Conservation (phyloP, 2,113 vertebrate genomes). For the Cyanistes caeruleus region DNA sequence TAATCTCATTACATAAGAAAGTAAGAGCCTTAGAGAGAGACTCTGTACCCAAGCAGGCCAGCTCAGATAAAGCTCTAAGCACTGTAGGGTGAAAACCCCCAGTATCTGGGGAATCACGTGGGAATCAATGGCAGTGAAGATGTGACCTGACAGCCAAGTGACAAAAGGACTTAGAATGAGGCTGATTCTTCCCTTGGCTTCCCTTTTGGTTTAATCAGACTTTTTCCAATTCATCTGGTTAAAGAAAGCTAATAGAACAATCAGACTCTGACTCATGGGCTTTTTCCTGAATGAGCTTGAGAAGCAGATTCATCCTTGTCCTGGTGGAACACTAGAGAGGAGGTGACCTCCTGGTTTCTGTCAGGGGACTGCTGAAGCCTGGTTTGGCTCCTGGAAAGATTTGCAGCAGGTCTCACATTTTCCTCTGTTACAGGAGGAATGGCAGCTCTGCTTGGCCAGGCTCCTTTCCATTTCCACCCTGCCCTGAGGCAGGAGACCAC, state of each 20-base stretch:
- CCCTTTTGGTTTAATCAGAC: neutral
- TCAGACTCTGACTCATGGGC: neutral
- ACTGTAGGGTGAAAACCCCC: neutral
- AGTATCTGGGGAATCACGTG: neutral
- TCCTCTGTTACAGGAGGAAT: neutral
- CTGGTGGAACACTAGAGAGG: neutral
- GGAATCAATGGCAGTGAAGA: neutral
- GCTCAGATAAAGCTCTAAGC: slow-evolving; percentile 8
- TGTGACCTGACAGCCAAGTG: slow-evolving; percentile 7
- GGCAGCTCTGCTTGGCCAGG: neutral
- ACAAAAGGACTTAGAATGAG: neutral
- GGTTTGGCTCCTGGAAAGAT: neutral
- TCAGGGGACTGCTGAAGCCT: neutral
- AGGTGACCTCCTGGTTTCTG: neutral
- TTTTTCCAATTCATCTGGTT: neutral
- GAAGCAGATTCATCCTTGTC: neutral
- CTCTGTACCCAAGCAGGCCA: neutral
- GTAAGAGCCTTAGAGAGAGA: slow-evolving; percentile 47
- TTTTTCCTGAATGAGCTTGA: neutral
- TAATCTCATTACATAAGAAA: slow-evolving; percentile 56
- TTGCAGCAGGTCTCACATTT: neutral
- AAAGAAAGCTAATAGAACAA: neutral
- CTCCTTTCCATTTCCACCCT: neutral
- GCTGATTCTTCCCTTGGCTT: neutral
- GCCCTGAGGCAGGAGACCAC: neutral